Base-by-base conservation (phyloP, 2,888 invertebrate genomes). In the Drosophila atripex region DNA sequence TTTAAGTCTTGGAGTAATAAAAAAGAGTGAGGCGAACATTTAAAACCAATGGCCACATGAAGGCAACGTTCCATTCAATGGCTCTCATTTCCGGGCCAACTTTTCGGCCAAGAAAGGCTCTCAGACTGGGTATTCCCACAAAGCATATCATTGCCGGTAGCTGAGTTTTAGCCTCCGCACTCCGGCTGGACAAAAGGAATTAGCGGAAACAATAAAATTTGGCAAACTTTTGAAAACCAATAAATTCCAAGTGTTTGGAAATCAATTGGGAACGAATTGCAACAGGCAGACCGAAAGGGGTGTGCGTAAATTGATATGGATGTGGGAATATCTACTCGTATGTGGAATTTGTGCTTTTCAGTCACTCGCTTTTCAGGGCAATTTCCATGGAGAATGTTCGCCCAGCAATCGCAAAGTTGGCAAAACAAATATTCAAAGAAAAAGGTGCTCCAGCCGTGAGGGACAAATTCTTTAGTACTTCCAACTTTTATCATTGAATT, bases 181-280 rank as follows among this genome's bases (percentile, higher is more conserved):
- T 38, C 43, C 18, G 52, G 30, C 74, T 87, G 88, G 88, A 83
- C 86, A 86, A 86, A 86, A 73, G 86, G 35, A 86, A 86, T 86
- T 86, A 86, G 79, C 83, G 88, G 88, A 87, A 87, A 86, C 86
- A 86, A 86, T 87, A 86, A 86, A 86, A 77, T 86, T 80, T 80
- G 73, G 71, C 63, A 86, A 84, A 73, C 78, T 86, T 84, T 80
- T 41, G 77, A 83, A 80, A 83, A 78, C 84, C 84, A 84, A 84
- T 86, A 84, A 84, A 84, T 84, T 86, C 80, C 71, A 80, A 84
- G 84, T 84, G 84, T 80, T 82, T 77, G 77, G 83, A 78, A 83
- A 84, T 84, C 84, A 83, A 84, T 84, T 84, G 84, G 74, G 74
- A 86, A 83, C 86, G 80, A 84, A 84, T 83, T 84, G 86, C 80